Evolutionary conservation across 1,140 invertebrate species (phyloP).

Genomic region (Battus philenor): DNA sequence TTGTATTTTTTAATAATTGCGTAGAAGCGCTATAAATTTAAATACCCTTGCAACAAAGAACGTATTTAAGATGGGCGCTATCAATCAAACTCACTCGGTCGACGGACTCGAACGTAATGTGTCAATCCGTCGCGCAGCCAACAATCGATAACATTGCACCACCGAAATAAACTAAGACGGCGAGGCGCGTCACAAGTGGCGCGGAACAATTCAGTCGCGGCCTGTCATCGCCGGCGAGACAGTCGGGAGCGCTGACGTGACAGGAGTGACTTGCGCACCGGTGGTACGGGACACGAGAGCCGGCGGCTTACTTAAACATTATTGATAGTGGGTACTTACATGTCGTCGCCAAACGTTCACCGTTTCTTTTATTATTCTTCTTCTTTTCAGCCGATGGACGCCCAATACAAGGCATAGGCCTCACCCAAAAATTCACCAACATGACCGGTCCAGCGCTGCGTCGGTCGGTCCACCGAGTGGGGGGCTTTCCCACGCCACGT

Average conservation of each 20-base stretch:
- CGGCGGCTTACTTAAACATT: too few species aligned
- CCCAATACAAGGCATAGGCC: too few species aligned
- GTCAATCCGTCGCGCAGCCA: conserved; percentile 19
- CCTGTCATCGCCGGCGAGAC: conserved; percentile 47
- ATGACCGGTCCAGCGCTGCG: too few species aligned
- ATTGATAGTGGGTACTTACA: background rate
- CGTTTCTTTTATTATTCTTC: background rate
- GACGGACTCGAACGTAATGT: conserved; percentile 7
- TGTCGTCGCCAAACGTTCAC: background rate
- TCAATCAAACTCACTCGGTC: conserved; percentile 10
- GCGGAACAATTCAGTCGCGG: conserved; percentile 50
- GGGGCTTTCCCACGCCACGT: too few species aligned
- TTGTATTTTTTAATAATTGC: too few species aligned
- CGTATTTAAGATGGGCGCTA: too few species aligned
- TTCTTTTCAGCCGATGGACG: too few species aligned
- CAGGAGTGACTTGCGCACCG: conserved; percentile 30
- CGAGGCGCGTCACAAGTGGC: conserved; percentile 25
- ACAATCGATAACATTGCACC: conserved; percentile 37
- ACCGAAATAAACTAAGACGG: conserved; percentile 46
- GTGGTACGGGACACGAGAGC: conserved; percentile 19
- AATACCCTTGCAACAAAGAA: too few species aligned
- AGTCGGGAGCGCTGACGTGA: conserved; percentile 48
- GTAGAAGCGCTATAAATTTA: too few species aligned
- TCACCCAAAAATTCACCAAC: too few species aligned
- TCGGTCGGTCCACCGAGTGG: too few species aligned